A percentile compares a stretch with the other conserved stretches of the same genome.
Conservation (phyloP, 2,888 invertebrate genomes). For the Agrotis puta region DNA sequence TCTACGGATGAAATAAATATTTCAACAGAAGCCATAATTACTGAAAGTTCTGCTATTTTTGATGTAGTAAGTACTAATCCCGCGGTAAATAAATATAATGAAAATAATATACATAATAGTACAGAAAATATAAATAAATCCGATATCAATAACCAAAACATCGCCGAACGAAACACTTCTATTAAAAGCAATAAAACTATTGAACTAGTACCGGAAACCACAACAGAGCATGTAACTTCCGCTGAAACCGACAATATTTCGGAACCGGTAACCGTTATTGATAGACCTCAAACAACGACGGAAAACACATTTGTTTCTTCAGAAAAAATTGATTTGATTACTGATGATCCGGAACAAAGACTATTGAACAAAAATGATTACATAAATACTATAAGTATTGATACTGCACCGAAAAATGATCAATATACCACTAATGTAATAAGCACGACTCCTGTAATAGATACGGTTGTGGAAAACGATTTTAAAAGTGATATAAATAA, state of each 20-base stretch:
- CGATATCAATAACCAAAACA: neutral
- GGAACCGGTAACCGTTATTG: neutral
- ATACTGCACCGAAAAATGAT: neutral
- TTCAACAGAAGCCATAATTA: slow-evolving; percentile 1
- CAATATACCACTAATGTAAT: neutral
- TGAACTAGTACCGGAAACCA: neutral
- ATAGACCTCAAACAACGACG: neutral
- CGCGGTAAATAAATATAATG: neutral
- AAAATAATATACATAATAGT: neutral
- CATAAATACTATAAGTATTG: slow-evolving; percentile 1
- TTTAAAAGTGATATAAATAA: neutral
- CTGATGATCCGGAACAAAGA: neutral
- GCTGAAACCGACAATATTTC: slow-evolving; percentile 7
- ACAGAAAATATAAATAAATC: slow-evolving; percentile 1
- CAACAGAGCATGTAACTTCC: slow-evolving; percentile 9
- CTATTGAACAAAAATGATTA: slow-evolving; percentile 5
- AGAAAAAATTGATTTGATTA: neutral
- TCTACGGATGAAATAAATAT: slow-evolving; percentile 2
- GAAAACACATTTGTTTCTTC: neutral
- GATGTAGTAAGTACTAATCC: neutral
- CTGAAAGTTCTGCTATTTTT: slow-evolving; percentile 4
- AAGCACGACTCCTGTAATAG: slow-evolving; percentile 10
- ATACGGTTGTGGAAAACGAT: neutral
- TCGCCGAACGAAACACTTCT: neutral
- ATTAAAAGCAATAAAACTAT: neutral